These are phyloP conservation scores for Pedionomus torquatus DNA, from an alignment of 2,113 vertebrate genomes.

Conservation along the genomic window DNA sequence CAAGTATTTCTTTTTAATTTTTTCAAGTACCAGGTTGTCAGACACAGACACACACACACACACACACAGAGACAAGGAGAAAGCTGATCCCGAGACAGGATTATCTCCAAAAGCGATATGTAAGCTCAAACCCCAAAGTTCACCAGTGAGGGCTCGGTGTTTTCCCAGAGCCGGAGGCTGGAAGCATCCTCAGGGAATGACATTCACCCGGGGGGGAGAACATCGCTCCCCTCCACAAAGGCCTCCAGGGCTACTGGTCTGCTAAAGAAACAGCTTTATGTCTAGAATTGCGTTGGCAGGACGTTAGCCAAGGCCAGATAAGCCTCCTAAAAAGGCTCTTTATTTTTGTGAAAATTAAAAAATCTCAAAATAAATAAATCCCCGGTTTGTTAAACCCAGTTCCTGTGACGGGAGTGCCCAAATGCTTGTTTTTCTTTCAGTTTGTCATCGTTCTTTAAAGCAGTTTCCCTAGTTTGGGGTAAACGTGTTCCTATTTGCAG, in stretches of 20 bases:
- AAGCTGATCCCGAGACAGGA: not conserved
- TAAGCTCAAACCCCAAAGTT: not conserved
- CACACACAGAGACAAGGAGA: not conserved
- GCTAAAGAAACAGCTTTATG: not conserved
- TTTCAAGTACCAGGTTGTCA: constrained; percentile 52
- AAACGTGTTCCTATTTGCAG: not conserved
- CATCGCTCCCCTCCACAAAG: not conserved
- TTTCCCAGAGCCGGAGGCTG: not conserved
- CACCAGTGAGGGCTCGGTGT: fast-evolving
- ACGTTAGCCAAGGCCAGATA: not conserved
- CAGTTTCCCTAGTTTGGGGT: not conserved
- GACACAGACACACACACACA: not conserved
- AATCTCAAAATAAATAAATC: not conserved
- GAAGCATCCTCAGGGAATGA: not conserved
- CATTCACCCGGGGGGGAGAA: fast-evolving
- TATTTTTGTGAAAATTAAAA: not conserved
- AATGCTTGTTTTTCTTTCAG: fast-evolving
- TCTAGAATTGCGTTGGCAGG: fast-evolving
- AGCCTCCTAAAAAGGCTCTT: not conserved
- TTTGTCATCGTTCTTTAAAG: not conserved
- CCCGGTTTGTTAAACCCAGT: not conserved
- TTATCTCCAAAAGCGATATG: not conserved
- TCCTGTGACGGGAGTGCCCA: not conserved
- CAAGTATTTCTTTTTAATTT: not conserved
- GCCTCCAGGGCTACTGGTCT: not conserved